These are phyloP conservation scores for Agelaius tricolor DNA, from an alignment of 2,113 vertebrate species.

Conservation along the genomic window DNA sequence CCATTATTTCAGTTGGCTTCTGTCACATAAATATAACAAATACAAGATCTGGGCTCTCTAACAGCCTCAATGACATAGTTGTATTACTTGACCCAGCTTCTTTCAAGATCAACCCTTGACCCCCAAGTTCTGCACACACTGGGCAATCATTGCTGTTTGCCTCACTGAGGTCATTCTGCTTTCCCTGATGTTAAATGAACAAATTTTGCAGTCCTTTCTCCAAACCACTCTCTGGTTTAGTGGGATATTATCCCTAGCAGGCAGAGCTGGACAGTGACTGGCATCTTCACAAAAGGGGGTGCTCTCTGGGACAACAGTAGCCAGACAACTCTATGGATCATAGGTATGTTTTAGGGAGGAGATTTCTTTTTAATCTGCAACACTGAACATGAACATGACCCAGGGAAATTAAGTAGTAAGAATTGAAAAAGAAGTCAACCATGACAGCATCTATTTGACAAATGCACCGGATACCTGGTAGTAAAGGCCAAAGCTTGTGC, in stretches of 20 bases:
- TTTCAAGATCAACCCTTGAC: not conserved
- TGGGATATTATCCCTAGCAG: not conserved
- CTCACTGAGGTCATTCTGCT: constrained; percentile 25
- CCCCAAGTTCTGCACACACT: not conserved
- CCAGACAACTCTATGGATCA: not conserved
- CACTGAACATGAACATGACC: not conserved
- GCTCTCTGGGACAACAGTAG: not conserved
- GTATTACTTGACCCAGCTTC: constrained; percentile 6
- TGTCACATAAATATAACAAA: not conserved
- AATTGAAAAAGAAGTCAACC: not conserved
- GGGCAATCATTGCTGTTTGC: not conserved
- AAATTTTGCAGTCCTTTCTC: constrained; percentile 21
- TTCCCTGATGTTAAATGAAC: constrained; percentile 16
- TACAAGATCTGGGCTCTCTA: not conserved
- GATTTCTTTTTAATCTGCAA: constrained; percentile 11
- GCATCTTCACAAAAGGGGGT: not conserved
- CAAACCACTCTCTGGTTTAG: not conserved
- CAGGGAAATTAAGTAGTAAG: constrained; percentile 1
- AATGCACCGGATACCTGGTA: not conserved
- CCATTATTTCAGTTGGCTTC: constrained; percentile 28
- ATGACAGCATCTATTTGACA: not conserved
- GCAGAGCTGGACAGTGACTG: not conserved
- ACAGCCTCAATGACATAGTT: not conserved
- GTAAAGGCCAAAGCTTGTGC: constrained; percentile 17
- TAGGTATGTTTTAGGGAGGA: not conserved